These are phyloP conservation scores for Hylomyscus alleni DNA, from an alignment of 2,797 vertebrate species.

Conservation along the genomic window DNA sequence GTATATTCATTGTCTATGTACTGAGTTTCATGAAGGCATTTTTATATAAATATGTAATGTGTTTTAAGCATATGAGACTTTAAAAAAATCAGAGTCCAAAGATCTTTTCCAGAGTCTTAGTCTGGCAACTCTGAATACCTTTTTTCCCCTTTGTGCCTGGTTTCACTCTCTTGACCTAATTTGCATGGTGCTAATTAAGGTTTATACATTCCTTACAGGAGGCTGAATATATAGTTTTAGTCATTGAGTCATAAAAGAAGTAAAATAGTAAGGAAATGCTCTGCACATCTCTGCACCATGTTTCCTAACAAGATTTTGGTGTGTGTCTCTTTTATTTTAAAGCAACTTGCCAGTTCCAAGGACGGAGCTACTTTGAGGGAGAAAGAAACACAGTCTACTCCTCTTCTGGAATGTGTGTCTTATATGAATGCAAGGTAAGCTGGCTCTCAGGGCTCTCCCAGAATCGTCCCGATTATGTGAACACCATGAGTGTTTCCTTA, in stretches of 20 bases:
- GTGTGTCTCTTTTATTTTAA: conserved; percentile 74
- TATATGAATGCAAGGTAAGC: not conserved
- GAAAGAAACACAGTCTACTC: conserved; percentile 94
- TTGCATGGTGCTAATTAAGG: not conserved
- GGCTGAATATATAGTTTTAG: not conserved
- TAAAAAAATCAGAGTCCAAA: not conserved
- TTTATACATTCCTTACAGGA: not conserved
- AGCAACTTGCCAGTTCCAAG: conserved; percentile 95
- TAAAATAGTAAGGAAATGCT: conserved; percentile 11
- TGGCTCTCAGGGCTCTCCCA: not conserved
- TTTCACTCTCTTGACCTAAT: conserved; percentile 37
- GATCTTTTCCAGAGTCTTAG: not conserved
- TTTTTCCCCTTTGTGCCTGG: not conserved
- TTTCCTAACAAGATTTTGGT: conserved; percentile 68
- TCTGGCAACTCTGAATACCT: not conserved
- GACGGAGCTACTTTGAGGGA: conserved; percentile 94
- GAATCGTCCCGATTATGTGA: not conserved
- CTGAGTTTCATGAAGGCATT: not conserved
- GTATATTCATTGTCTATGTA: not conserved
- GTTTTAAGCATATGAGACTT: not conserved
- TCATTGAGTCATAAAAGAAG: not conserved
- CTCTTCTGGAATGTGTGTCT: conserved; percentile 93
- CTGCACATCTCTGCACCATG: not conserved
- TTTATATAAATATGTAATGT: not conserved
- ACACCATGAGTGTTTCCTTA: not conserved